These are phyloP conservation scores for Orthosia gracilis DNA, from an alignment of 2,888 invertebrate genomes.

Conservation along the genomic window DNA sequence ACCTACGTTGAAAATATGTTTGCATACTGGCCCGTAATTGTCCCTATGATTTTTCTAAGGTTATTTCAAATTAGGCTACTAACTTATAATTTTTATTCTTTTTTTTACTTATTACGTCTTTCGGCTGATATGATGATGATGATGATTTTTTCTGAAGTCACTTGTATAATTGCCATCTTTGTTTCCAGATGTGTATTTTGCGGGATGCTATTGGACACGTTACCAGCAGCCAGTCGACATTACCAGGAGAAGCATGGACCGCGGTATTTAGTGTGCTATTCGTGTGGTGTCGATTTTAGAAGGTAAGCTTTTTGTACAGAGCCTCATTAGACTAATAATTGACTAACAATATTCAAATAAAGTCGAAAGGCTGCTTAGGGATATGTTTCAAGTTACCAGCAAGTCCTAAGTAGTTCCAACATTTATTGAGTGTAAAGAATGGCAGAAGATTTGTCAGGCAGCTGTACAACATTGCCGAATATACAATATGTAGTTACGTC, in stretches of 20 bases:
- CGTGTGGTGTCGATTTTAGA: slow-evolving; percentile 84
- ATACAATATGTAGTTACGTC: too few relatives aligned
- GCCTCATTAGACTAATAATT: too few relatives aligned
- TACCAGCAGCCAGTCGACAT: slow-evolving; percentile 78
- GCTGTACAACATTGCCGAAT: too few relatives aligned
- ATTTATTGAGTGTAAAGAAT: not conserved
- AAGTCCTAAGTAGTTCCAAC: too few relatives aligned
- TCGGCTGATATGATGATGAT: too few relatives aligned
- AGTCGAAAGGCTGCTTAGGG: not conserved
- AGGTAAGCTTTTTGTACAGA: slow-evolving; percentile 70
- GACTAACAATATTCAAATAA: not conserved
- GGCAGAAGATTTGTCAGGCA: too few relatives aligned
- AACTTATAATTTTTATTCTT: too few relatives aligned
- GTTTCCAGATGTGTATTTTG: slow-evolving; percentile 79
- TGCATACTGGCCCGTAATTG: not conserved
- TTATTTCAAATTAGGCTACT: too few relatives aligned
- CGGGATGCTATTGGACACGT: slow-evolving; percentile 63
- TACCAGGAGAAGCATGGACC: slow-evolving; percentile 84
- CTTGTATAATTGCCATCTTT: not conserved
- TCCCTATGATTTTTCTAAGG: too few relatives aligned
- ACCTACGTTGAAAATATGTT: too few relatives aligned
- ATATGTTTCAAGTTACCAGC: not conserved
- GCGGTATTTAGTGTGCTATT: slow-evolving; percentile 81
- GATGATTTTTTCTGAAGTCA: too few relatives aligned
- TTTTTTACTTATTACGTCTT: too few relatives aligned